These are phyloP conservation scores for Myrmophylax atrothorax DNA, from an alignment of 2,113 vertebrate genomes.

Conservation along the genomic window DNA sequence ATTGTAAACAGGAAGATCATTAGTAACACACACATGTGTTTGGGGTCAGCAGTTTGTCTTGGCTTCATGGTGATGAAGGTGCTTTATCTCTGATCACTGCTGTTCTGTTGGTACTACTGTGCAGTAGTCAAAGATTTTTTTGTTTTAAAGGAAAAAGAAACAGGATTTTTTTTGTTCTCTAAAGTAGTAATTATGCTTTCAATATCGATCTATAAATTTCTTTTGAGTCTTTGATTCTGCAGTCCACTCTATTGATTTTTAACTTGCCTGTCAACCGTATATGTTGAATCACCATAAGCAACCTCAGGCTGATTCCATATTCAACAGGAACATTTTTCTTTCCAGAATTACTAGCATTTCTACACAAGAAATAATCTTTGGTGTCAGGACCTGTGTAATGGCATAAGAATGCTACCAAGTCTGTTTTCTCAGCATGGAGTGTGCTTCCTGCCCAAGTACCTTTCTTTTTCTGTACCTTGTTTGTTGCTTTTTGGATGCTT, in stretches of 20 bases:
- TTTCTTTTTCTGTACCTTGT: conserved; percentile 6
- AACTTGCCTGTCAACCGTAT: neutral
- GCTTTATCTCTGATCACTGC: neutral
- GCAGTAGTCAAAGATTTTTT: neutral
- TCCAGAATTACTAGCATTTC: neutral
- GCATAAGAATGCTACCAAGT: conserved; percentile 29
- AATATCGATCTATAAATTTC: neutral
- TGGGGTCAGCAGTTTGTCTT: neutral
- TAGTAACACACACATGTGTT: neutral
- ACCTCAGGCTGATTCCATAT: neutral
- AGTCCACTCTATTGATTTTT: neutral
- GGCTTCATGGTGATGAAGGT: neutral
- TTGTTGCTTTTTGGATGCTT: conserved; percentile 1
- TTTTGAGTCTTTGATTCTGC: neutral
- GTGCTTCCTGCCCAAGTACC: conserved; percentile 7
- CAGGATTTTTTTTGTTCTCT: neutral
- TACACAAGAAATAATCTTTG: neutral
- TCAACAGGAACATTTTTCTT: neutral
- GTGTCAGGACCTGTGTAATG: conserved; percentile 35
- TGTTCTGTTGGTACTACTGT: neutral
- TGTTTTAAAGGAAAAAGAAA: neutral
- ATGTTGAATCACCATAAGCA: neutral
- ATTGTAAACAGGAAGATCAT: neutral
- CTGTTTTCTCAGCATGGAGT: neutral
- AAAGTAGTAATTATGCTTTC: neutral